Evolutionary conservation across 2,888 invertebrate genomes (phyloP), one percentile per base, ranked within the genome.

Genomic region (Pristionchus maxplancki): DNA sequence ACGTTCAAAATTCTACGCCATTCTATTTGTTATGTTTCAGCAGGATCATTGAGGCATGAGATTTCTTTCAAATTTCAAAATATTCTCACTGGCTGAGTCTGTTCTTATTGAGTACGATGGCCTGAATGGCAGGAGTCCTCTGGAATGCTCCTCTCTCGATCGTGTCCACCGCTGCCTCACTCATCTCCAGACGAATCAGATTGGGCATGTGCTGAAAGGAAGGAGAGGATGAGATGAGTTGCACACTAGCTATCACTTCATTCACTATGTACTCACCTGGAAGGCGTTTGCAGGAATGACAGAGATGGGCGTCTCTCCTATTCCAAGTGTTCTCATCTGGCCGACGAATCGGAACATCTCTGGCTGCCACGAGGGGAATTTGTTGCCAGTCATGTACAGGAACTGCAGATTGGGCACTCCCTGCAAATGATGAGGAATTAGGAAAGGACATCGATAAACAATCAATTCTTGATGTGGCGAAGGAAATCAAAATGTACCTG

Each of bases 31-130:
- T n/a, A n/a, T 64, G 28, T 17, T 71, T 71, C 67, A 71, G 31
- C 67, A 34, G 34, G n/a, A 37, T 20, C 5, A 15, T n/a, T n/a
- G n/a, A n/a, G n/a, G n/a, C n/a, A n/a, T n/a, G n/a, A n/a, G n/a
- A n/a, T n/a, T n/a, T n/a, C n/a, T n/a, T n/a, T n/a, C n/a, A n/a
- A n/a, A n/a, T n/a, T n/a, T n/a, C n/a, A n/a, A n/a, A n/a, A n/a
- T n/a, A n/a, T 88, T 89, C 92, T 90, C 40, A 94, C 94, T 92
- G 93, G 8, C 93, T 93, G 48, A 94, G 91, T 90, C 94, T 90
- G 90, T 94, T 94, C 89, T 94, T 94, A 89, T 95, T 94, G 88
- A 94, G 89, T n/a, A 95, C 93, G 89, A 94, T 93, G 9, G 94
- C 94, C 89, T 94, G 94, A 53, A 94, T 93, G 40, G 93, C 90